Base-by-base conservation (phyloP, 2,113 vertebrate species). In the Albula goreensis region DNA sequence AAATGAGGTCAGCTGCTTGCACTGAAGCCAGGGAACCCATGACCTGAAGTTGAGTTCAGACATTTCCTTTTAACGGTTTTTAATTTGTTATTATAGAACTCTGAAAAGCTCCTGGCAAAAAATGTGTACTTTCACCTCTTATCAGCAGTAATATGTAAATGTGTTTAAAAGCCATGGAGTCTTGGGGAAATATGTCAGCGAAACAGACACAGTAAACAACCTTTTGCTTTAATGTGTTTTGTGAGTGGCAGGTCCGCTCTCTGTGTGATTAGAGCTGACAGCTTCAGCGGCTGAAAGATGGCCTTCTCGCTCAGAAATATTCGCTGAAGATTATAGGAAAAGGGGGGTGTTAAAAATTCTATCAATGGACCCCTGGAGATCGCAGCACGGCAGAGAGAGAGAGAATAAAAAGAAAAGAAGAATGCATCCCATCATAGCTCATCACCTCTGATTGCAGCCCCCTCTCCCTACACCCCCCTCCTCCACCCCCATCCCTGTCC, bases 361-460 rank as follows among this genome's bases (percentile, higher is more conserved):
- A 41, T 74, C 60, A 81, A 17, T 70, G 48, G n/a, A 78, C 41
- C 83, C 70, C 83, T 49, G 78, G 74, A 80, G 77, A 85, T 7
- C 31, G 12, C 17, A 78, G 81, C 17, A 49, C 6, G 84, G 82
- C 48, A 56, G 86, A 12, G 79, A 10, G 50, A 80, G 50, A 3
- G 25, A 63, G 70, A 25, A 78, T 48, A 48, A 17, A 5, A 66
- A 66, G 41, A 56, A 53, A 57, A 52, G 48, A 50, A 50, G 80
- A 70, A 80, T 49, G 78, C 48, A 17, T 74, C 79, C 82, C 83
- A 80, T 83, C 83, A 80, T 10, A n/a, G 50, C 83, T 84, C 57
- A 80, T 87, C 78, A 81, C 78, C 83, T 60, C 51, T 87, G 85
- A 83, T 56, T 87, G 79, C 87, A 52, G 79, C 50, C 78, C 48